These are phyloP conservation scores for Microctonus hyperodae DNA, from an alignment of 2,888 invertebrate species.

Conservation along the genomic window DNA sequence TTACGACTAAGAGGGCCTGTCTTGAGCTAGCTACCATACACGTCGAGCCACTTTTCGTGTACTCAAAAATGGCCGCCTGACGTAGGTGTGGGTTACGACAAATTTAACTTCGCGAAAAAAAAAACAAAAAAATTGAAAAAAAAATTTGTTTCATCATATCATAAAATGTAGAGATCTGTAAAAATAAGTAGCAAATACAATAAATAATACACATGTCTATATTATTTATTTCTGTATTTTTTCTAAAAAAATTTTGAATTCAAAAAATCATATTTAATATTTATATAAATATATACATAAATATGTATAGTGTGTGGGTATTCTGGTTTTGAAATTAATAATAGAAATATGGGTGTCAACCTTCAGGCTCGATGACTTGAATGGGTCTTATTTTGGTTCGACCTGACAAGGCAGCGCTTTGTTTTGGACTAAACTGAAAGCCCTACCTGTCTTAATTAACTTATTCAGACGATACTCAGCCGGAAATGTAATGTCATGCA, in stretches of 20 bases:
- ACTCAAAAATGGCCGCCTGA: conserved; percentile 28
- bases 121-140: background rate
- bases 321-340: conserved; percentile 31
- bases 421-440: conserved; percentile 52
- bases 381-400: conserved; percentile 60
- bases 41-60: conserved; percentile 17
- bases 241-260: too few species aligned
- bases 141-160: too few species aligned
- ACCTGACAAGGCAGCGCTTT: conserved; percentile 56
- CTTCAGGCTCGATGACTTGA: conserved; percentile 42
- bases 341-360: conserved; percentile 45
- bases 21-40: conserved; percentile 38
- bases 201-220: too few species aligned
- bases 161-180: too few species aligned
- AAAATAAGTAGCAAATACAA: too few species aligned
- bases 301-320: background rate
- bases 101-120: background rate
- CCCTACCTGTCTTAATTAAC: conserved; percentile 62
- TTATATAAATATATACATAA: too few species aligned
- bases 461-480: conserved; percentile 56
- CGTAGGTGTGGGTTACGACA: background rate
- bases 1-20: conserved; percentile 50
- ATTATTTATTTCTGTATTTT: too few species aligned
- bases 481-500: conserved; percentile 58
- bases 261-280: too few species aligned